Evolutionary conservation across 1,140 invertebrate genomes (phyloP), one percentile per base, ranked within the genome.

Genomic region (Drosophila murphyi): DNA sequence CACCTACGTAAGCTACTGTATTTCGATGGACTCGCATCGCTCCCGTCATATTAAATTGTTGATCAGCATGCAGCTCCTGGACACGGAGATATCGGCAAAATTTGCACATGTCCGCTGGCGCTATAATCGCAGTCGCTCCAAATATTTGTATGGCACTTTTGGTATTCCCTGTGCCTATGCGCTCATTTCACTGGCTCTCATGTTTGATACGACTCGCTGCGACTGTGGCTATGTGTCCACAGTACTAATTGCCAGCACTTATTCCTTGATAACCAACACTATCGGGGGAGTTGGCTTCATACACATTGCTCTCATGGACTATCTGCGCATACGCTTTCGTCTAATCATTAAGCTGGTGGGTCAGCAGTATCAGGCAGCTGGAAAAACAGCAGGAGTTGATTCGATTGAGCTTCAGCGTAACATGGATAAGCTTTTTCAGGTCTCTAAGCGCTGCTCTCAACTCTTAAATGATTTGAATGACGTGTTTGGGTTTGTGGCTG

Each of bases 291-390:
- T 80, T 32, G 72, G 76, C 2, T 90, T 91, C 41, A 50, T 91
- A 3, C 76, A 91, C 54, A 64, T 90, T 5, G 90, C 7, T 0
- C 67, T 82, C 1, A 90, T 91, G 78, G 90, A 91, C 48, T 82
- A 85, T 52, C 12, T 90, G 32, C 82, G 90, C 0, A 28, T 91
- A 20, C 90, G 90, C 4, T 75, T 71, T 62, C 82, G 90, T 2
- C 47, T 91, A 0, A 55, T 88, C 7, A 75, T 74, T 35, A 73
- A 77, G 45, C 39, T 91, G 5, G 50, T 90, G 20, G 43, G 63
- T 4, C 78, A 90, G 39, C n/a, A 62, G 1, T 78, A 78, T 28
- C 6, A 37, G 8, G 31, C 10, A 0, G 29, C 45, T 5, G 10
- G 10, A 0, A n/a, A 45, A n/a, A 45, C 5, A n/a, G 10, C 10